Evolutionary conservation across 2,113 vertebrate genomes (phyloP).

Genomic region (Strigops habroptila): DNA sequence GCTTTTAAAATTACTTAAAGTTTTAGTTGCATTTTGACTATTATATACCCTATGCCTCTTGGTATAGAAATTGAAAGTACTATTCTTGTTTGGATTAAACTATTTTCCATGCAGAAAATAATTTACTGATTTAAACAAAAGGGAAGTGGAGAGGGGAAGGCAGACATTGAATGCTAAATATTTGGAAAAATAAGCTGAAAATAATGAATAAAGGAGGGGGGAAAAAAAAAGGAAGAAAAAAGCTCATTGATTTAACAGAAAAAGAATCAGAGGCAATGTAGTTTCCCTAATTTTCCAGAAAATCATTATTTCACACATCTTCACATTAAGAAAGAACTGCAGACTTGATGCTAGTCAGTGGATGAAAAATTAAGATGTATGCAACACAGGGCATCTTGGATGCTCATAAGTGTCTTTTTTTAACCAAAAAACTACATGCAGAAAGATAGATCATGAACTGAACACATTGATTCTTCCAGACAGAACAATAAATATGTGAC

Average conservation of each 20-base stretch:
- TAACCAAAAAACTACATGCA: background rate
- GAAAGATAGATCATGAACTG: background rate
- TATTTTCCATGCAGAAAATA: background rate
- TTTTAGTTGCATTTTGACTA: background rate
- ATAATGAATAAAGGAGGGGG: background rate
- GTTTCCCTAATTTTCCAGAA: background rate
- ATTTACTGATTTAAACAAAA: background rate
- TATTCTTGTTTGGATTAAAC: background rate
- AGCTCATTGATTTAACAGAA: background rate
- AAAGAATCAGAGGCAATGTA: background rate
- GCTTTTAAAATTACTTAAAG: background rate
- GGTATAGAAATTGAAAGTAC: background rate
- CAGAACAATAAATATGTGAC: background rate
- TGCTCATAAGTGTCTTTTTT: background rate
- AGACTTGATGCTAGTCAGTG: background rate
- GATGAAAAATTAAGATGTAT: background rate
- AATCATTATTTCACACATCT: background rate
- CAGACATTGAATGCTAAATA: background rate
- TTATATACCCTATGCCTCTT: background rate
- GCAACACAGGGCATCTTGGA: background rate
- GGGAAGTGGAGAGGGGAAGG: fast-evolving
- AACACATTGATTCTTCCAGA: background rate
- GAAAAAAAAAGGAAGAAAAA: background rate
- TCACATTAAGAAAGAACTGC: background rate
- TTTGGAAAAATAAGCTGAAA: background rate